phyloP scores from a whole-genome alignment of 2,113 vertebrate species.

The Vicugna pacos region DNA sequence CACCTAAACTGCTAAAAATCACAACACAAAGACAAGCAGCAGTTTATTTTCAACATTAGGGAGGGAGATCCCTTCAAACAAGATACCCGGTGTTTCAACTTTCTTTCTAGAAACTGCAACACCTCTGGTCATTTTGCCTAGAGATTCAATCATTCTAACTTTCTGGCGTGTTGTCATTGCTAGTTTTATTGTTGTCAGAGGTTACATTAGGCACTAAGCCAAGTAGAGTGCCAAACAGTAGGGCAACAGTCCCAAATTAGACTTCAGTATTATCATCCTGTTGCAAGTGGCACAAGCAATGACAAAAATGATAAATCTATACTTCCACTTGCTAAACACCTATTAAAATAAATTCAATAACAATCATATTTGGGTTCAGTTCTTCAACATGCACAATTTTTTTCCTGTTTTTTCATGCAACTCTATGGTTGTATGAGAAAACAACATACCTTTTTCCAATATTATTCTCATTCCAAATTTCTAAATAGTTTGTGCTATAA shows the following conservation, averaged over 20 bases:
- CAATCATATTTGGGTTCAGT: constrained; percentile 63
- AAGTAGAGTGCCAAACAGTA: constrained; percentile 84
- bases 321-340: constrained; percentile 67
- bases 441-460: background rate
- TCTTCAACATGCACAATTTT: constrained; percentile 31
- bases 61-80: constrained; percentile 70
- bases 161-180: constrained; percentile 66
- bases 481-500: background rate
- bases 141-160: constrained; percentile 70
- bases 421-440: background rate
- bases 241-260: constrained; percentile 79
- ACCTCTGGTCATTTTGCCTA: constrained; percentile 61
- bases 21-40: constrained; percentile 63
- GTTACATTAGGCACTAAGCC: constrained; percentile 71
- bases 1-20: constrained; percentile 68
- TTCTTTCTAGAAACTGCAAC: constrained; percentile 44
- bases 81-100: constrained; percentile 41
- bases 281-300: constrained; percentile 81
- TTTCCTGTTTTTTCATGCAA: background rate
- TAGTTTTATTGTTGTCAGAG: constrained; percentile 73
- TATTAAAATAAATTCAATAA: constrained; percentile 79
- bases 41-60: constrained; percentile 63
- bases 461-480: background rate
- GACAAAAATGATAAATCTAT: constrained; percentile 77
- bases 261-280: constrained; percentile 77